Conservation (phyloP, 2,888 invertebrate species). For the Scaptomyza cyrtandrae region DNA sequence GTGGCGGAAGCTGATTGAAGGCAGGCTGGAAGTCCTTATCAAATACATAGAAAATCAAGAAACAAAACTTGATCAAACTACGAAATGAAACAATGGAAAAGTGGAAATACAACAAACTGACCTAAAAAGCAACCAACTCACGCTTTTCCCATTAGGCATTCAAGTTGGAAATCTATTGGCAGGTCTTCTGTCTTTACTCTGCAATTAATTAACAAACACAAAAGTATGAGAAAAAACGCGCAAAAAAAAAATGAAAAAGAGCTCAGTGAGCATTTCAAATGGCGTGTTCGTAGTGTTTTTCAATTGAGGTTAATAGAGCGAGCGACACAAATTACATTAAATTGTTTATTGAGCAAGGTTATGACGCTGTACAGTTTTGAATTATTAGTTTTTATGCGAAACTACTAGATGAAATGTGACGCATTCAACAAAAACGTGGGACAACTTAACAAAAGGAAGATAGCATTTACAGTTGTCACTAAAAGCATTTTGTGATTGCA, state of each 20-base stretch:
- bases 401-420: conserved; percentile 29
- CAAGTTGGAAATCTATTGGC: conserved; percentile 40
- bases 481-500: neutral
- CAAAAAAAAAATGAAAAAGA: conserved; percentile 1
- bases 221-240: conserved; percentile 3
- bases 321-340: conserved; percentile 57
- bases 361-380: conserved; percentile 40
- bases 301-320: conserved; percentile 63
- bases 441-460: neutral
- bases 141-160: neutral
- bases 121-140: conserved; percentile 35
- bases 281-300: conserved; percentile 52
- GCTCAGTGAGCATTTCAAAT: conserved; percentile 17
- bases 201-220: conserved; percentile 33
- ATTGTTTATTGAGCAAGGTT: conserved; percentile 70
- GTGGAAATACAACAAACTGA: conserved; percentile 21
- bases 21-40: neutral
- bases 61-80: neutral
- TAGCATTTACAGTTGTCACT: neutral
- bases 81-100: conserved; percentile 2
- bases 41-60: conserved; percentile 1
- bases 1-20: conserved; percentile 10
- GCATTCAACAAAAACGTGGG: neutral
- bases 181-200: conserved; percentile 22
- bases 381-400: conserved; percentile 46